Conservation (phyloP, 2,113 vertebrate species). For the Dendropsophus ebraccatus region DNA sequence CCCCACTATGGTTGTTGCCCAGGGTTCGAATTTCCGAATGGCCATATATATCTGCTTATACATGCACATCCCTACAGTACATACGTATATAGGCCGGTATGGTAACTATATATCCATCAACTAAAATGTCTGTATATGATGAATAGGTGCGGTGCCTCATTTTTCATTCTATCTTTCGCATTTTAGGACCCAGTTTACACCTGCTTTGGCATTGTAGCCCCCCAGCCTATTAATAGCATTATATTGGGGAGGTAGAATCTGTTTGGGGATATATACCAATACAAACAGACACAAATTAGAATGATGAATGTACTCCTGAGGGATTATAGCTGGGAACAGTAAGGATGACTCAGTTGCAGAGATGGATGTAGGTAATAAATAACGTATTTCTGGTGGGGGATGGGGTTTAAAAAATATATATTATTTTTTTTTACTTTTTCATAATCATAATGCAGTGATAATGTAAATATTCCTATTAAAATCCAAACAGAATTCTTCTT, state of each 20-base stretch:
- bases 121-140: neutral
- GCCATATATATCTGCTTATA: neutral
- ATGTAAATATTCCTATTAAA: neutral
- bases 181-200: neutral
- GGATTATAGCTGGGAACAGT: neutral
- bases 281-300: neutral
- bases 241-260: neutral
- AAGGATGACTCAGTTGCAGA: slow-evolving; percentile 3
- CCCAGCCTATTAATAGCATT: neutral
- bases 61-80: neutral
- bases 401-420: neutral
- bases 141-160: neutral
- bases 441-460: neutral
- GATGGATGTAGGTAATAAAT: slow-evolving; percentile 1
- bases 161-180: neutral
- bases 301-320: slow-evolving; percentile 5
- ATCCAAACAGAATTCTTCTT: neutral
- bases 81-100: neutral
- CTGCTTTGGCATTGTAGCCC: no score
- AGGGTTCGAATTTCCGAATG: no score
- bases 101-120: neutral
- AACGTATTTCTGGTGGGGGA: slow-evolving; percentile 15
- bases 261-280: neutral
- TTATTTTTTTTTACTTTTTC: neutral
- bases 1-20: neutral